These are phyloP conservation scores for Halisarca cf. caerulea DNA, from an alignment of 37 sponge, comb jelly and placozoan species.

Conservation along the genomic window DNA sequence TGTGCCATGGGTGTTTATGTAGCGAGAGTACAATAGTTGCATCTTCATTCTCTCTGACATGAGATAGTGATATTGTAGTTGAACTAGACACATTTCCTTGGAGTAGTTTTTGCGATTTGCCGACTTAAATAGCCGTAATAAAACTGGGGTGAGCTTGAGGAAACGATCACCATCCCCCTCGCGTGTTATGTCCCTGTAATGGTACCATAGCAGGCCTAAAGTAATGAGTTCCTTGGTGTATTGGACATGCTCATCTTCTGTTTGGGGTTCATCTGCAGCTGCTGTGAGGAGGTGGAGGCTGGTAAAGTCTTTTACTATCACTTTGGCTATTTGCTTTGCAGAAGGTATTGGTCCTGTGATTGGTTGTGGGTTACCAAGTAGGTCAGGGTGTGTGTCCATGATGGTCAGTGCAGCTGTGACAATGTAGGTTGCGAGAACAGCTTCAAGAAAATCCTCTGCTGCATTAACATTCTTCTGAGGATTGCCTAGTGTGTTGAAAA, in stretches of 20 bases:
- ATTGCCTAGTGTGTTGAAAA: too few species aligned
- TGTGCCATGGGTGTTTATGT: neutral
- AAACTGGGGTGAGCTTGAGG: neutral
- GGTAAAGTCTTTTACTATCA: neutral
- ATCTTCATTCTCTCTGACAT: neutral
- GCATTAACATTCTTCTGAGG: neutral
- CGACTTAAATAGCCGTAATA: neutral
- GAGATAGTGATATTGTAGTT: neutral
- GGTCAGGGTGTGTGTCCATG: neutral
- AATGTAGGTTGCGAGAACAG: neutral
- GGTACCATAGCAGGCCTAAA: neutral
- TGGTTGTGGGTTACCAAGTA: neutral
- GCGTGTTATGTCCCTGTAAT: neutral
- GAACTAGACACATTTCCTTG: neutral
- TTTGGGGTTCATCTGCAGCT: neutral
- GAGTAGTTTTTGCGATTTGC: neutral
- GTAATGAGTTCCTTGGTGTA: neutral
- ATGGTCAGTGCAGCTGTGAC: neutral
- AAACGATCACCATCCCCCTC: neutral
- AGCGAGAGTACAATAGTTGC: neutral
- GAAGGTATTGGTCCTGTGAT: neutral
- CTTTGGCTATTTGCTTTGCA: neutral
- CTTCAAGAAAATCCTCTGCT: neutral
- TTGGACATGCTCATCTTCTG: neutral
- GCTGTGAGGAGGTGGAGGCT: neutral